Percentiles rank a stretch among this genome's conserved stretches.
These are phyloP conservation scores for Camponotus pennsylvanicus DNA, from an alignment of 1,140 invertebrate species.

Conservation along the genomic window DNA sequence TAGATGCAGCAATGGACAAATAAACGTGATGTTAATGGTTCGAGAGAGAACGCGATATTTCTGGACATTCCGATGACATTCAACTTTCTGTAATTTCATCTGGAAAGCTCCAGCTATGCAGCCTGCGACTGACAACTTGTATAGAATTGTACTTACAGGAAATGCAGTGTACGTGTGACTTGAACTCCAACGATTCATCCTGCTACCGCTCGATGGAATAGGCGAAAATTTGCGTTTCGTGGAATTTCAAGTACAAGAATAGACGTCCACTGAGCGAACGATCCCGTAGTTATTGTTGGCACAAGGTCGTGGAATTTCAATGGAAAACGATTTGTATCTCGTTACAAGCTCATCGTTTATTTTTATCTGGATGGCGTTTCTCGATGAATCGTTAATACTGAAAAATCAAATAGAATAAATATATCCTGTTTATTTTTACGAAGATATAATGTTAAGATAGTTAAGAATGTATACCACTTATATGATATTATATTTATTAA, in stretches of 20 bases:
- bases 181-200: constrained; percentile 58
- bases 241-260: constrained; percentile 44
- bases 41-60: constrained; percentile 29
- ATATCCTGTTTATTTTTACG: no score
- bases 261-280: constrained; percentile 32
- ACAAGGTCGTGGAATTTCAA: constrained; percentile 41
- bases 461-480: background rate
- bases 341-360: constrained; percentile 50
- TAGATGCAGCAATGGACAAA: constrained; percentile 10
- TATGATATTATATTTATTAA: background rate
- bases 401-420: background rate
- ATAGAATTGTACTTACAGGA: constrained; percentile 67
- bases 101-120: constrained; percentile 37
- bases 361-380: background rate
- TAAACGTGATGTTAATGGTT: constrained; percentile 42
- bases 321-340: constrained; percentile 34
- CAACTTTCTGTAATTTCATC: constrained; percentile 66
- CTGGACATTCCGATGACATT: constrained; percentile 18
- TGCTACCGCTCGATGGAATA: constrained; percentile 58
- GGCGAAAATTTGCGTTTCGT: constrained; percentile 63
- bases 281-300: constrained; percentile 34
- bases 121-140: constrained; percentile 70
- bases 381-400: constrained; percentile 29
- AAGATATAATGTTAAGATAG: background rate
- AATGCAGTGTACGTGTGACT: constrained; percentile 60